Percentiles rank a stretch among this genome's conserved stretches.
These are phyloP conservation scores for Deroplatys truncata DNA, from an alignment of 2,888 invertebrate genomes.

Conservation along the genomic window DNA sequence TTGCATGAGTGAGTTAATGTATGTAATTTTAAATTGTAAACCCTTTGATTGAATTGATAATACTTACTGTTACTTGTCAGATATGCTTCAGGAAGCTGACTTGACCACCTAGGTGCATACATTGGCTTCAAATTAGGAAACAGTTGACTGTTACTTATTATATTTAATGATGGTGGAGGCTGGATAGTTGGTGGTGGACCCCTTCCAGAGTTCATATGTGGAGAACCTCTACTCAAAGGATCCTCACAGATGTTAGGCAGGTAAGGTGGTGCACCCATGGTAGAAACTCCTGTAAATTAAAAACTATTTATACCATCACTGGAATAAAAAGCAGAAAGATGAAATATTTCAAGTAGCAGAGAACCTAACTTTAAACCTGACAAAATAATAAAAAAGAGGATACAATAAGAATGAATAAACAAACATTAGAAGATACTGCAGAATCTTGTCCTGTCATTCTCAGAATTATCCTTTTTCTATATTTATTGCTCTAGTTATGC, in stretches of 20 bases:
- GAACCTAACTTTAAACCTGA: no score
- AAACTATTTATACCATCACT: not conserved
- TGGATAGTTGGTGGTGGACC: slow-evolving; percentile 42
- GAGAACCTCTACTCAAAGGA: slow-evolving; percentile 22
- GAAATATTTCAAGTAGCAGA: not conserved
- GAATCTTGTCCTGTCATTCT: no score
- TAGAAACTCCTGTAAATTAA: slow-evolving; percentile 35
- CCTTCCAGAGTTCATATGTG: slow-evolving; percentile 44
- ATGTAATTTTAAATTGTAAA: no score
- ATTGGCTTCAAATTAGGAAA: slow-evolving; percentile 64
- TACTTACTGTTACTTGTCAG: slow-evolving; percentile 49
- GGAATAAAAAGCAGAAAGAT: not conserved
- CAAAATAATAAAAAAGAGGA: no score
- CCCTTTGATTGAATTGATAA: not conserved
- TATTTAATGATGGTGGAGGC: slow-evolving; percentile 58
- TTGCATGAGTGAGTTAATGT: no score
- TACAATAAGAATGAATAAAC: no score
- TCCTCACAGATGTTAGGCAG: slow-evolving; percentile 55
- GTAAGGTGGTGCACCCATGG: slow-evolving; percentile 48
- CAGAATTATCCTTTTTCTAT: no score
- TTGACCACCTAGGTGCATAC: slow-evolving; percentile 64
- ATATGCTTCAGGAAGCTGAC: slow-evolving; percentile 59
- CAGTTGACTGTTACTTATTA: slow-evolving; percentile 62
- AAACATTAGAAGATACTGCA: no score
- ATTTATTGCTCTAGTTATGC: no score